Percentiles rank a stretch among this genome's conserved stretches.
These are phyloP conservation scores for Deilephila porcellus DNA, from an alignment of 2,888 invertebrate species.

Conservation along the genomic window DNA sequence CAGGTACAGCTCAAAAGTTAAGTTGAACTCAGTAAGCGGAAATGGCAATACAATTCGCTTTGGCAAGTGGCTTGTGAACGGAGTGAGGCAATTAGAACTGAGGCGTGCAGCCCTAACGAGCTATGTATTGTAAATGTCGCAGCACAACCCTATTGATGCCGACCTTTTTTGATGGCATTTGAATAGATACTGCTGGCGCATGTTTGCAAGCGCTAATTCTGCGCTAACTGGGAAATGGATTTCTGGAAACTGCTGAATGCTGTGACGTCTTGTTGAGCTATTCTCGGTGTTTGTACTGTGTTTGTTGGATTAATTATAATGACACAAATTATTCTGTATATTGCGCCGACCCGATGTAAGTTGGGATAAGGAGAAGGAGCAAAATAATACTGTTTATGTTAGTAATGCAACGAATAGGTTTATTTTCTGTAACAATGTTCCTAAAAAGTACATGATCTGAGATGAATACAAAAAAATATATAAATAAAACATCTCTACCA, in stretches of 20 bases:
- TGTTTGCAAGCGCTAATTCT: slow-evolving; percentile 6
- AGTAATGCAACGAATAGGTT: no score
- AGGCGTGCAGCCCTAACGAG: slow-evolving; percentile 29
- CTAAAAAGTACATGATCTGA: no score
- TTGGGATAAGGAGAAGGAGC: no score
- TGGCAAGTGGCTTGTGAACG: slow-evolving; percentile 39
- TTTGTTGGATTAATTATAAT: no score
- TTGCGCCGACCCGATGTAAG: no score
- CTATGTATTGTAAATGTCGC: slow-evolving; percentile 33
- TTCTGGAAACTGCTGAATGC: neutral
- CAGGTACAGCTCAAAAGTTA: slow-evolving; percentile 38
- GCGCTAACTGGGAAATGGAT: neutral
- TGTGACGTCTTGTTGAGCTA: no score
- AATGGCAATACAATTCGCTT: slow-evolving; percentile 46
- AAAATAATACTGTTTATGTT: no score
- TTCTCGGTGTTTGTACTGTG: no score
- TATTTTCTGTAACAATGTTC: no score
- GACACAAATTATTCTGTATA: no score
- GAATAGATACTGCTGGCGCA: neutral
- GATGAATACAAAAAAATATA: no score
- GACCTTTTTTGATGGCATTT: slow-evolving; percentile 14
- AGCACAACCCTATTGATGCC: slow-evolving; percentile 21
- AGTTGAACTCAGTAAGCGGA: slow-evolving; percentile 39
- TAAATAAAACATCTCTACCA: no score
- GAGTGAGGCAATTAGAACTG: slow-evolving; percentile 45